Conservation (phyloP, 2,113 vertebrate species). For the Oreochromis spilurus region DNA sequence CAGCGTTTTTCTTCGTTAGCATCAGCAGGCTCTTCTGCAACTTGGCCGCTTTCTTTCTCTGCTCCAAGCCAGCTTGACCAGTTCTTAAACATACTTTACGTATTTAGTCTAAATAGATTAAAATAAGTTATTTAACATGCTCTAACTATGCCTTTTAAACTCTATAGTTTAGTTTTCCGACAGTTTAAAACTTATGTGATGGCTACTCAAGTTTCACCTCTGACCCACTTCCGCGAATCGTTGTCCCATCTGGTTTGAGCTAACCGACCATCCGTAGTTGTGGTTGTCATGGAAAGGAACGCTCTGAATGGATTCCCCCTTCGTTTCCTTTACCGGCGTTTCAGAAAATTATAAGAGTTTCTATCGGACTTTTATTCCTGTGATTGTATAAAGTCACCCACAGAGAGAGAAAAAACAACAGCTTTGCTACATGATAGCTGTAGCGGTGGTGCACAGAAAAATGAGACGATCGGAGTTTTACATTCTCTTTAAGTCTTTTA, state of each 20-base stretch:
- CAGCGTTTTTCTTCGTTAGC: background rate
- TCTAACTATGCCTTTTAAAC: too few relatives aligned
- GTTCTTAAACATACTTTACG: constrained; percentile 35
- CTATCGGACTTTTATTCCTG: background rate
- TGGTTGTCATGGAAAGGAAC: constrained; percentile 31
- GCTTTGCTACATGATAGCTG: background rate
- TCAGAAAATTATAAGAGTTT: background rate
- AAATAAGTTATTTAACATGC: background rate
- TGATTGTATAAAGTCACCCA: background rate
- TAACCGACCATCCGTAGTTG: background rate
- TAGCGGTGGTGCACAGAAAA: background rate
- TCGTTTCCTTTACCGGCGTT: background rate
- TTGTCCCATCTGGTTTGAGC: background rate
- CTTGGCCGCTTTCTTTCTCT: background rate
- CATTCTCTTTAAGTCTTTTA: background rate
- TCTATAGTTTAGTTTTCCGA: background rate
- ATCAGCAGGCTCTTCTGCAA: background rate
- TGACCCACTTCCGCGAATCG: constrained; percentile 27
- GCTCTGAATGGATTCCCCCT: background rate
- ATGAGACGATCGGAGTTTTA: background rate
- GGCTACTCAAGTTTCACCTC: background rate
- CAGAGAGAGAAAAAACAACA: background rate
- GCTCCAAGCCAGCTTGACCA: constrained; percentile 39
- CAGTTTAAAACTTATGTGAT: background rate
- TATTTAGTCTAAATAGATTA: background rate